Evolutionary conservation across 2,888 invertebrate genomes (phyloP).

Genomic region (Serrognathus titanus): DNA sequence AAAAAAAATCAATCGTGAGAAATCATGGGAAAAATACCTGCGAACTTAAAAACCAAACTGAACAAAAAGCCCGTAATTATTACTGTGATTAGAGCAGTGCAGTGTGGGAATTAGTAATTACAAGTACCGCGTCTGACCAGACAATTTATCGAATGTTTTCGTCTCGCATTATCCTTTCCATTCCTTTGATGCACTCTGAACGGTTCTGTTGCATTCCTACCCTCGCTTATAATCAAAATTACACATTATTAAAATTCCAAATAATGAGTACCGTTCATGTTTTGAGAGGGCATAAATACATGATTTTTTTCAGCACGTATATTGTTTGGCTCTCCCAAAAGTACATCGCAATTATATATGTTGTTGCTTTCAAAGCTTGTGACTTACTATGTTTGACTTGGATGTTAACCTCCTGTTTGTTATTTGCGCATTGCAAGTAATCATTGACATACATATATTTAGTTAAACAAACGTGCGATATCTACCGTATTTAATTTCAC

Average conservation of each 20-base stretch:
- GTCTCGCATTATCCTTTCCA: conserved; percentile 9
- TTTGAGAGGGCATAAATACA: no score
- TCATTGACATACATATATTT: neutral
- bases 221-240: conserved; percentile 48
- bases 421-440: neutral
- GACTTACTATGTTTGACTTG: no score
- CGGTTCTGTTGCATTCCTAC: conserved; percentile 25
- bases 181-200: neutral
- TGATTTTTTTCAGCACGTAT: no score
- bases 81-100: conserved; percentile 45
- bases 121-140: conserved; percentile 43
- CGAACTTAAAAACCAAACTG: conserved; percentile 39
- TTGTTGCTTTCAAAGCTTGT: no score
- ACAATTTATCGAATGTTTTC: conserved; percentile 31
- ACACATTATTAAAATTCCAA: conserved; percentile 44
- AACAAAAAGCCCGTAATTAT: conserved; percentile 48
- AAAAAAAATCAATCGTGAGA: conserved; percentile 42
- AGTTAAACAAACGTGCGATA: conserved; percentile 22
- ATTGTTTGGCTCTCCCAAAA: no score
- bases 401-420: neutral
- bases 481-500: conserved; percentile 27
- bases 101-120: conserved; percentile 50
- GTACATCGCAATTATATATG: no score
- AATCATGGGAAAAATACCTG: conserved; percentile 44
- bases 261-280: no score